phyloP scores from a whole-genome alignment of 2,797 vertebrate genomes.

The Hafferia zeledoni region DNA sequence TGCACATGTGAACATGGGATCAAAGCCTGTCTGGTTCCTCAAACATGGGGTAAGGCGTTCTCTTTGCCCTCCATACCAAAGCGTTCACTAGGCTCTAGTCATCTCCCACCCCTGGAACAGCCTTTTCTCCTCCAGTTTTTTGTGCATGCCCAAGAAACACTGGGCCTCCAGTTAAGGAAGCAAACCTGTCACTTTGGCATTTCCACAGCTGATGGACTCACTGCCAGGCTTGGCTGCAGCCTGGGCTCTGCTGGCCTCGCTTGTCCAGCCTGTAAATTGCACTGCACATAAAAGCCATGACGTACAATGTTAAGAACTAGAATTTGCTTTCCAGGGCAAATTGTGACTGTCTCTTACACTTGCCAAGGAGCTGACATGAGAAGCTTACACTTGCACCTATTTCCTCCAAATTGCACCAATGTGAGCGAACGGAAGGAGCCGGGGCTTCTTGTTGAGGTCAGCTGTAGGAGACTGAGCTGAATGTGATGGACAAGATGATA shows the following conservation, averaged over 20 bases:
- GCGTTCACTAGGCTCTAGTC: fast-evolving
- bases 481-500: not conserved
- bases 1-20: not conserved
- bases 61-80: not conserved
- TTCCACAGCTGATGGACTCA: constrained; percentile 17
- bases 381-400: not conserved
- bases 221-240: not conserved
- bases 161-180: not conserved
- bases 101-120: not conserved
- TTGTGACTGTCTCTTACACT: not conserved
- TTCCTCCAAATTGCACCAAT: not conserved
- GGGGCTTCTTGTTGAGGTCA: not conserved
- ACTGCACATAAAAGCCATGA: not conserved
- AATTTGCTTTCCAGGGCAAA: not conserved
- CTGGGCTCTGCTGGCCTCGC: not conserved
- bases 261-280: not conserved
- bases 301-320: not conserved
- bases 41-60: not conserved
- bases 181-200: not conserved
- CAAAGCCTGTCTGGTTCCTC: not conserved
- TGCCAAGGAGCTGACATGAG: not conserved
- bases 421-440: not conserved
- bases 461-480: not conserved
- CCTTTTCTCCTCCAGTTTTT: not conserved
- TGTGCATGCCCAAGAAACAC: fast-evolving